A percentile compares a stretch with the other conserved stretches of the same genome.
Conservation (phyloP, 2,888 invertebrate species). For the Amaurobius ferox region DNA sequence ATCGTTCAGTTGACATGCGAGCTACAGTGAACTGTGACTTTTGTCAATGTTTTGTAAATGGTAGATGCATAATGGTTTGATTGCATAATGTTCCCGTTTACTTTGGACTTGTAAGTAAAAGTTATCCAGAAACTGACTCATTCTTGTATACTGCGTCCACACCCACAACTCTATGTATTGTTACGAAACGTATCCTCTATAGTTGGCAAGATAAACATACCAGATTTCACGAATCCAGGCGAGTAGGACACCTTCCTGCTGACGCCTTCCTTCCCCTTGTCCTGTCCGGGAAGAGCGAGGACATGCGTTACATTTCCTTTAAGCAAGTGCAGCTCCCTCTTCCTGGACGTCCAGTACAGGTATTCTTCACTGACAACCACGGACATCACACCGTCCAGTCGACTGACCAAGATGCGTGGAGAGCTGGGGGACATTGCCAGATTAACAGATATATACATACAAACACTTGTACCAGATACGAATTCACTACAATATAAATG, state of each 20-base stretch:
- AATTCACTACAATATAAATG: neutral
- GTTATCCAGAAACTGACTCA: no score
- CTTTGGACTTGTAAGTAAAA: no score
- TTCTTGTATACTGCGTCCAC: no score
- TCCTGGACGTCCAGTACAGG: conserved; percentile 72
- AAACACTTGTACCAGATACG: neutral
- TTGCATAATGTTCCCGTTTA: no score
- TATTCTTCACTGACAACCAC: conserved; percentile 63
- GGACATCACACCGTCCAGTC: conserved; percentile 63
- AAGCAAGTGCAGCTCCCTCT: conserved; percentile 13
- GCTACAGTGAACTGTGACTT: no score
- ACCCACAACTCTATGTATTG: no score
- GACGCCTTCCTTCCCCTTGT: conserved; percentile 23
- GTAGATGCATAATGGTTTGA: no score
- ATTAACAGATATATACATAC: no score
- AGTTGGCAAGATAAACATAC: neutral
- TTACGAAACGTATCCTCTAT: no score
- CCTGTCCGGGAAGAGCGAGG: conserved; percentile 23
- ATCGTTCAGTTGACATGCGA: no score
- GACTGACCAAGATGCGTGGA: neutral
- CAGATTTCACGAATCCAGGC: neutral
- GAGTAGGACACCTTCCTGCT: conserved; percentile 46
- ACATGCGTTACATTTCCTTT: conserved; percentile 1
- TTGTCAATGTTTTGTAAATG: no score
- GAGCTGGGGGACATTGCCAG: no score